phyloP scores from a whole-genome alignment of 2,888 invertebrate genomes.

The Plebejus argus region DNA sequence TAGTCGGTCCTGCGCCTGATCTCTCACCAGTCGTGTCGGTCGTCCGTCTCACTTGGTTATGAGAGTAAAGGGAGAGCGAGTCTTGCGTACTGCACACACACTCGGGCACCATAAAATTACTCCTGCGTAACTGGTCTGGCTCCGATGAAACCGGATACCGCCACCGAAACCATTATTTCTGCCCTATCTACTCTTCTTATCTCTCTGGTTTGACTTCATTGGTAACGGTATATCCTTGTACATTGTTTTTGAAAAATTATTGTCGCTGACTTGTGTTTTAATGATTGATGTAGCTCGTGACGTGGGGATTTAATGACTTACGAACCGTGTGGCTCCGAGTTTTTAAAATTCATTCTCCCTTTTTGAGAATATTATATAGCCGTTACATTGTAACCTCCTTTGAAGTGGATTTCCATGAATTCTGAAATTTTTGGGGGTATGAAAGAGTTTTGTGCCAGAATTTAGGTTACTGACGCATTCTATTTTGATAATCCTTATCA shows the following conservation, averaged over 20 bases:
- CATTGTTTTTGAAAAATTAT: slow-evolving; percentile 29
- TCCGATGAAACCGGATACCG: too few relatives aligned
- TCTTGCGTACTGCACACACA: too few relatives aligned
- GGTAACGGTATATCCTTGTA: slow-evolving; percentile 28
- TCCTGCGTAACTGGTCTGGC: too few relatives aligned
- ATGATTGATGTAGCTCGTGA: slow-evolving; percentile 18
- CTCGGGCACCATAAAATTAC: too few relatives aligned
- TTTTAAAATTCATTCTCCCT: neutral
- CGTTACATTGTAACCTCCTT: neutral
- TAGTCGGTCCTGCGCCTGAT: too few relatives aligned
- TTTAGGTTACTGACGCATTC: too few relatives aligned
- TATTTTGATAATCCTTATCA: too few relatives aligned
- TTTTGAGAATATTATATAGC: neutral
- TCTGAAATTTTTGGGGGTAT: too few relatives aligned
- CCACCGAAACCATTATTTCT: neutral
- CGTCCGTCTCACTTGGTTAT: too few relatives aligned
- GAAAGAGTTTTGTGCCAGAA: too few relatives aligned
- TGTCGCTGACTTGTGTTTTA: slow-evolving; percentile 25
- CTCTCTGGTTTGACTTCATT: neutral
- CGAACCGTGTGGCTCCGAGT: neutral
- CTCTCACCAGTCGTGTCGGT: too few relatives aligned
- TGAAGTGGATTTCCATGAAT: neutral
- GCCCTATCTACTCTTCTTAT: neutral
- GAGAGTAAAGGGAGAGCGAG: too few relatives aligned
- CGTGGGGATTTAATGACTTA: neutral